Conservation (phyloP, 23 tunicate species). For the Ciona savignyi region DNA sequence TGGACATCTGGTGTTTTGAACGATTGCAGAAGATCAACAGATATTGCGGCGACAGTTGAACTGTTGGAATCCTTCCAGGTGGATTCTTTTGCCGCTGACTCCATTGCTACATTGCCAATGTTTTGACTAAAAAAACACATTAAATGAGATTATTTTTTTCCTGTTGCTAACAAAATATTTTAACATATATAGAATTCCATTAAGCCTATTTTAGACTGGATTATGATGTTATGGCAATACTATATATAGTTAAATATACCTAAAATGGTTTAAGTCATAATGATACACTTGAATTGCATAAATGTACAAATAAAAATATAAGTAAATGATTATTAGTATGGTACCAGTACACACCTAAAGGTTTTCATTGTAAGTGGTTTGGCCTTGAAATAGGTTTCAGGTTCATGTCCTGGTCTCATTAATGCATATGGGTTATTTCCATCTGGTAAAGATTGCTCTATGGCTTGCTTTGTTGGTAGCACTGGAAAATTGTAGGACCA, state of each 20-base stretch:
- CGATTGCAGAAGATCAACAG: conserved; percentile 26
- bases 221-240: too few relatives aligned
- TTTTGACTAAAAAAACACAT: conserved; percentile 19
- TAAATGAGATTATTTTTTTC: too few relatives aligned
- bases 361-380: conserved; percentile 44
- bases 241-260: too few relatives aligned
- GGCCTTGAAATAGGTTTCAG: conserved; percentile 26
- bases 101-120: conserved; percentile 51
- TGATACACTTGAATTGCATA: background rate
- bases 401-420: conserved; percentile 36
- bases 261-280: too few relatives aligned
- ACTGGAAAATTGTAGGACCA: background rate
- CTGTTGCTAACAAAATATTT: too few relatives aligned
- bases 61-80: conserved; percentile 31
- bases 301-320: background rate
- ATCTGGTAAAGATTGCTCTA: conserved; percentile 17
- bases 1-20: conserved; percentile 8
- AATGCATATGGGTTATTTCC: conserved; percentile 62
- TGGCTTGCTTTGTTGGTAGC: background rate
- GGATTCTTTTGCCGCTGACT: conserved; percentile 29
- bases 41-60: conserved; percentile 35
- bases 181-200: too few relatives aligned
- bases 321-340: background rate
- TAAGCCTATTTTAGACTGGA: background rate
- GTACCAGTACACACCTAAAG: background rate